Percentiles rank a stretch among this genome's conserved stretches.
phyloP scores from a whole-genome alignment of 2,888 invertebrate species.

The Scelioninae gen. 2 region DNA sequence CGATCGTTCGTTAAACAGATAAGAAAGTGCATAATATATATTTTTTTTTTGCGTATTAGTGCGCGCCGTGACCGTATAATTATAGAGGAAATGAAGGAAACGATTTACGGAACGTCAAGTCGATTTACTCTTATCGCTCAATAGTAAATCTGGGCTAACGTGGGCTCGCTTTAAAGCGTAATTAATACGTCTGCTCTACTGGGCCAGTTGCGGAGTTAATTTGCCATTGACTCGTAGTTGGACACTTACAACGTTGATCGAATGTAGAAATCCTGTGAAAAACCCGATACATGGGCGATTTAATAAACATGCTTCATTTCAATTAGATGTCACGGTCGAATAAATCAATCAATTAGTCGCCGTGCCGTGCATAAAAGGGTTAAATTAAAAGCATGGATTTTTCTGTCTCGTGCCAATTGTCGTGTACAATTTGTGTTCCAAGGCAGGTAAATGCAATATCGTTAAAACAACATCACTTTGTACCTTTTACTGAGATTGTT shows the following conservation, averaged over 20 bases:
- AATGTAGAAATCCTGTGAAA: conserved; percentile 33
- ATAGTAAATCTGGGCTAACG: conserved; percentile 55
- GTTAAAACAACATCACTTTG: no score
- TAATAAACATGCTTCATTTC: conserved; percentile 37
- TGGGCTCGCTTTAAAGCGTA: conserved; percentile 68
- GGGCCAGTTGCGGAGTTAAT: conserved; percentile 58
- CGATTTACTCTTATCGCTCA: conserved; percentile 62
- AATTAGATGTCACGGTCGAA: conserved; percentile 18
- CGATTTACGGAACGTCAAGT: conserved; percentile 56
- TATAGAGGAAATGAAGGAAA: conserved; percentile 46
- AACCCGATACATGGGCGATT: conserved; percentile 29
- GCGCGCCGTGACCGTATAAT: conserved; percentile 29
- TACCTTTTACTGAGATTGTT: no score
- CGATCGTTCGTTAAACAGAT: no score
- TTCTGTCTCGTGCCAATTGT: no score
- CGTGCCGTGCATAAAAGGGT: no score
- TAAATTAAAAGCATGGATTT: no score
- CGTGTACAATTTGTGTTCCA: no score
- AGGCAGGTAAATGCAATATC: no score
- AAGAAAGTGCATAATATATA: conserved; percentile 8
- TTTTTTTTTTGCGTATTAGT: conserved; percentile 1
- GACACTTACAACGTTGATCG: conserved; percentile 46
- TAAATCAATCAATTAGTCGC: no score
- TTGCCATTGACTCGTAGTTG: conserved; percentile 54
- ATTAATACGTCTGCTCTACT: conserved; percentile 66